These are phyloP conservation scores for Tympanuchus pallidicinctus DNA, from an alignment of 2,113 vertebrate genomes.

Conservation along the genomic window DNA sequence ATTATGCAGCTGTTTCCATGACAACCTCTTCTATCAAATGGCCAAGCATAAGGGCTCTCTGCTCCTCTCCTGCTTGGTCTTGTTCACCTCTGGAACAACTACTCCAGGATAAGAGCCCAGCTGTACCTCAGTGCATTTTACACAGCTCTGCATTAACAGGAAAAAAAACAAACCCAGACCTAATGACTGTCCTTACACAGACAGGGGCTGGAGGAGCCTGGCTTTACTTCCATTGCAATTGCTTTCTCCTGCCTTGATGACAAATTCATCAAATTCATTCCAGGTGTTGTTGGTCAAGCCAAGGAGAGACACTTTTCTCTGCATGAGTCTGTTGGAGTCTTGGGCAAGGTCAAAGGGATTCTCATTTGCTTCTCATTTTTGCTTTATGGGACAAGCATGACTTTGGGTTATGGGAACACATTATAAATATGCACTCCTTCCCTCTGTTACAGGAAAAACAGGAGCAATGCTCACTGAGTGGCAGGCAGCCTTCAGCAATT, in stretches of 20 bases:
- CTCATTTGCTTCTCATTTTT: neutral
- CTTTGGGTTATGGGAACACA: neutral
- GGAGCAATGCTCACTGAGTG: neutral
- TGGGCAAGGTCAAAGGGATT: neutral
- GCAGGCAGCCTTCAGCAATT: neutral
- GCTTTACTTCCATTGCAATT: neutral
- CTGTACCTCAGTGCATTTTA: neutral
- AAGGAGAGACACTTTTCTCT: neutral
- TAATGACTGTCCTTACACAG: accelerated
- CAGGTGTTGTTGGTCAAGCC: neutral
- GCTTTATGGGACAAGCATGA: neutral
- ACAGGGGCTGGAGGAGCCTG: neutral
- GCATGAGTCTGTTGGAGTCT: neutral
- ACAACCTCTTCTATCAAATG: constrained; percentile 22
- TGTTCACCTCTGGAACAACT: neutral
- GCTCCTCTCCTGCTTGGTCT: neutral
- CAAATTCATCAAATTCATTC: neutral
- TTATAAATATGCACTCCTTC: neutral
- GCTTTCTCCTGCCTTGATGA: neutral
- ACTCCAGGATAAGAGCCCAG: neutral
- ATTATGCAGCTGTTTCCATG: neutral
- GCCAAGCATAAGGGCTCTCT: neutral
- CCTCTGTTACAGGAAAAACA: neutral
- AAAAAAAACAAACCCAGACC: neutral
- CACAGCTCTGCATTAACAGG: neutral